Percentiles rank a stretch among this genome's conserved stretches.
Conservation (phyloP, 1,140 invertebrate species). For the Eueides isabella region DNA sequence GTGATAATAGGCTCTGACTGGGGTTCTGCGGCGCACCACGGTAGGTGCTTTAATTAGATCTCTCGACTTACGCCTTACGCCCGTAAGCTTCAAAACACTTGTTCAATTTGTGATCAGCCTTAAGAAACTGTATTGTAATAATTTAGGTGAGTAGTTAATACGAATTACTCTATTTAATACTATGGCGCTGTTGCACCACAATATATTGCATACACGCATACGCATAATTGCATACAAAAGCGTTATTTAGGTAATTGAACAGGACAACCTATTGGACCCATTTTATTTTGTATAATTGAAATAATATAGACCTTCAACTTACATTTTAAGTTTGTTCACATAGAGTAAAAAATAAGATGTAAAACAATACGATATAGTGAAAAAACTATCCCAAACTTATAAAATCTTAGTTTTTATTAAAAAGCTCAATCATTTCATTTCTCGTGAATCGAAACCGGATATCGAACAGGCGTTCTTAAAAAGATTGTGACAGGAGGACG, state of each 20-base stretch:
- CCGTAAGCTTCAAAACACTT: conserved; percentile 76
- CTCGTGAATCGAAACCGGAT: conserved; percentile 25
- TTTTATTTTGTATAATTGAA: neutral
- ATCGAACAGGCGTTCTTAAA: conserved; percentile 54
- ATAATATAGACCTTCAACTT: too few relatives aligned
- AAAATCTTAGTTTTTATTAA: neutral
- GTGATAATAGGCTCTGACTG: conserved; percentile 76
- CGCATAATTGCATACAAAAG: too few relatives aligned
- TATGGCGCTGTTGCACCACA: conserved; percentile 34
- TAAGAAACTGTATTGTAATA: conserved; percentile 66
- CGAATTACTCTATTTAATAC: conserved; percentile 25
- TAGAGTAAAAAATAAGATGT: neutral
- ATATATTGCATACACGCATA: conserved; percentile 46
- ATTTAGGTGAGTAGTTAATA: neutral
- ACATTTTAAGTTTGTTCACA: too few relatives aligned
- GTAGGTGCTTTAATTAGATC: conserved; percentile 80
- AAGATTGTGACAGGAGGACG: conserved; percentile 49
- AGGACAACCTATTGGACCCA: conserved; percentile 27
- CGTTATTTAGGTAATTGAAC: conserved; percentile 41
- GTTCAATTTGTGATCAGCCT: conserved; percentile 78
- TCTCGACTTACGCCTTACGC: conserved; percentile 69
- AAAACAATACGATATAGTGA: neutral
- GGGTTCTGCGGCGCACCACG: conserved; percentile 64
- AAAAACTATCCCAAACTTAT: neutral
- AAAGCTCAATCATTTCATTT: neutral